A percentile compares a stretch with the other conserved stretches of the same genome.
phyloP scores from a whole-genome alignment of 2,888 invertebrate species.

The Nephrocerus scutellatus region DNA sequence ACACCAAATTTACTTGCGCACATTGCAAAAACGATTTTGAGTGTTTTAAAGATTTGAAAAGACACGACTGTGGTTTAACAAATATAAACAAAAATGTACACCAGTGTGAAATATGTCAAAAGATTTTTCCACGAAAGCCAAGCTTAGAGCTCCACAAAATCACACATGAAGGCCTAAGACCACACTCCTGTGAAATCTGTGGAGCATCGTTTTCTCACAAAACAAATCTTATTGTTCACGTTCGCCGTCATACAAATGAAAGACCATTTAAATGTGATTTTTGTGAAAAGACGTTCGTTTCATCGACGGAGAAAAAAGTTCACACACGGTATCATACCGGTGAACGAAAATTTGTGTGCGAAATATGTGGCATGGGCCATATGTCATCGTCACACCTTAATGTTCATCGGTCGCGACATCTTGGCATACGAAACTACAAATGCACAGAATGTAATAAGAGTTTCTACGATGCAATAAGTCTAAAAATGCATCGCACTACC shows the following conservation, averaged over 20 bases:
- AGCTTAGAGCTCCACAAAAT: too few relatives aligned
- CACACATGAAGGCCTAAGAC: too few relatives aligned
- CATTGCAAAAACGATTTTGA: too few relatives aligned
- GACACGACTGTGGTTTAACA: too few relatives aligned
- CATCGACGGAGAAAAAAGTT: conserved; percentile 17
- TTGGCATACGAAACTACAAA: conserved; percentile 15
- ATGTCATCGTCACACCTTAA: conserved; percentile 18
- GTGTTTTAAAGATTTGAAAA: too few relatives aligned
- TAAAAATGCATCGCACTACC: conserved; percentile 16
- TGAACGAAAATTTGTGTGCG: conserved; percentile 20
- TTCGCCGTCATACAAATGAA: conserved; percentile 21
- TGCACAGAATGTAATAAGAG: conserved; percentile 21
- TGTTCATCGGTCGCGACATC: conserved; percentile 20
- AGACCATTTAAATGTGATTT: conserved; percentile 20
- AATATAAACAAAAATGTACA: too few relatives aligned
- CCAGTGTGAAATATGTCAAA: too few relatives aligned
- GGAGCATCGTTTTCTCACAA: conserved; percentile 18
- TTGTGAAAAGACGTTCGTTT: conserved; percentile 20
- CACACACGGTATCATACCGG: conserved; percentile 21
- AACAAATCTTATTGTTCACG: conserved; percentile 20
- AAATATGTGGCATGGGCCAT: conserved; percentile 20
- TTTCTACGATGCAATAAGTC: conserved; percentile 17
- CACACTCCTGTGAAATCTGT: conserved; percentile 21
- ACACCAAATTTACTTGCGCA: too few relatives aligned
- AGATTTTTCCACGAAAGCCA: too few relatives aligned